These are phyloP conservation scores for Delia radicum DNA, from an alignment of 1,140 invertebrate species.

Conservation along the genomic window DNA sequence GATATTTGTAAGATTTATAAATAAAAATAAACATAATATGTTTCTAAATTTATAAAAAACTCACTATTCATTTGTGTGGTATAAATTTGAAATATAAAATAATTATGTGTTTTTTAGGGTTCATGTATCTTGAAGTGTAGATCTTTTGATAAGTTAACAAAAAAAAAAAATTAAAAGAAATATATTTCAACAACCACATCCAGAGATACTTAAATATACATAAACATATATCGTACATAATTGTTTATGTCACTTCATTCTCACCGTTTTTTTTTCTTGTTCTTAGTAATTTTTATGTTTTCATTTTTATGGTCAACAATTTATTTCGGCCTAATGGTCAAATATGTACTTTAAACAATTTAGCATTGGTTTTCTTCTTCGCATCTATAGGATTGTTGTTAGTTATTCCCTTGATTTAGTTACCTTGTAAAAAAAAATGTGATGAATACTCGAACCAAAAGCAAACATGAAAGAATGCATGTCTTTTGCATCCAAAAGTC, in stretches of 20 bases:
- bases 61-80: neutral
- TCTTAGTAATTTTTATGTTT: neutral
- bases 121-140: neutral
- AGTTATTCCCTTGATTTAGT: neutral
- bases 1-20: no score
- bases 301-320: neutral
- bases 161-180: neutral
- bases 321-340: conserved; percentile 5
- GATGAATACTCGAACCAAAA: conserved; percentile 10
- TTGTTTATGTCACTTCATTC: conserved; percentile 9
- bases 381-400: neutral
- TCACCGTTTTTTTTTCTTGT: neutral
- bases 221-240: neutral
- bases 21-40: no score
- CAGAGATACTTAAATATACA: neutral
- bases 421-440: neutral
- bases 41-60: neutral
- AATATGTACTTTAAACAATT: neutral
- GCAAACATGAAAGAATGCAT: conserved; percentile 10
- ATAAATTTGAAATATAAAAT: conserved; percentile 9
- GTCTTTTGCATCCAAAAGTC: conserved; percentile 17
- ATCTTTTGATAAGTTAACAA: neutral
- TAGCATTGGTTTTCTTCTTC: neutral
- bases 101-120: neutral
- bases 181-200: neutral